A percentile compares a stretch with the other conserved stretches of the same genome.
Evolutionary conservation across 1,140 invertebrate species (phyloP).

Genomic region (Eriosoma lanigerum): DNA sequence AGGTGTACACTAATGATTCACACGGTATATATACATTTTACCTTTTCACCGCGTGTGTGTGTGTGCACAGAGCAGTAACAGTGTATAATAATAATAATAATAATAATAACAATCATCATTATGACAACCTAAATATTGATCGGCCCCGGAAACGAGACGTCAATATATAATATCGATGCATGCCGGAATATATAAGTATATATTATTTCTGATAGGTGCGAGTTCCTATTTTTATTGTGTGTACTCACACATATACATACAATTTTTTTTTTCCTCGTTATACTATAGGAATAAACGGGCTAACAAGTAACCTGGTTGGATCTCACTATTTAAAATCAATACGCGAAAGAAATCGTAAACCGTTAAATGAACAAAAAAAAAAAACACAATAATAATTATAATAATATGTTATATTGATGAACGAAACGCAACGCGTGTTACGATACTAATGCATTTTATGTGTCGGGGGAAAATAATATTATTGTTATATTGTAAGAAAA

Average conservation of each 20-base stretch:
- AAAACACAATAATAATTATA: too few relatives aligned
- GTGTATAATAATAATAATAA: not conserved
- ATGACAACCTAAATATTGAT: conserved; percentile 51
- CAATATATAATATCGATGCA: conserved; percentile 28
- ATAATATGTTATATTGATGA: too few relatives aligned
- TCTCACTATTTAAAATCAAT: conserved; percentile 7
- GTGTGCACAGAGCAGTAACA: not conserved
- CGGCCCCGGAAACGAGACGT: conserved; percentile 49
- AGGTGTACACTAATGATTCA: conserved; percentile 40
- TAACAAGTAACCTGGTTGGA: not conserved
- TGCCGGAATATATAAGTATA: too few relatives aligned
- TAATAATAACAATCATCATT: conserved; percentile 41
- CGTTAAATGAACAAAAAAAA: too few relatives aligned
- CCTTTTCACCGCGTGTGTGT: not conserved
- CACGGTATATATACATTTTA: conserved; percentile 15
- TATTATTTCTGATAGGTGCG: not conserved
- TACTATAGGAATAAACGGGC: not conserved
- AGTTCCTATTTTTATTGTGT: not conserved
- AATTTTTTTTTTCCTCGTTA: not conserved
- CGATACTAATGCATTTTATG: too few relatives aligned
- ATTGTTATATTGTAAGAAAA: too few relatives aligned
- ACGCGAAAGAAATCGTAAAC: not conserved
- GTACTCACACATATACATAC: not conserved
- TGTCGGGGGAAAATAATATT: too few relatives aligned
- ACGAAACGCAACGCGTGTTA: too few relatives aligned